Evolutionary conservation across 1,140 invertebrate species (phyloP), one percentile per base, ranked within the genome.

Genomic region (Diabrotica virgifera): DNA sequence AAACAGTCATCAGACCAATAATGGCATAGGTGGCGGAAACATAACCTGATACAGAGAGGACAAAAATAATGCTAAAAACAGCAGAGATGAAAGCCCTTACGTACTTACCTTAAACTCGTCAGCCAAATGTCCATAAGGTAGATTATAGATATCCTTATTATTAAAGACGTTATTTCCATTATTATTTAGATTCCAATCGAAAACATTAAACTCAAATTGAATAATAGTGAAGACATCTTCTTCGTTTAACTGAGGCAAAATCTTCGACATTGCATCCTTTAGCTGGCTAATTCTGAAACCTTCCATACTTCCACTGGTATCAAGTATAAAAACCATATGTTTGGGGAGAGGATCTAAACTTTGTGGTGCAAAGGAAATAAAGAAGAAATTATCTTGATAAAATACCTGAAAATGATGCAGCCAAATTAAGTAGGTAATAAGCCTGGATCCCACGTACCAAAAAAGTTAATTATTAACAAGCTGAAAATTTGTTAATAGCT

Each of bases 311-410:
- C 85, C 86, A 40, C 87, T 89, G 0, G 85, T 83, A 74, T 90
- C 89, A 57, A 90, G 77, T 0, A 90, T 85, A 72, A 91, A 90
- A 5, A 90, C 81, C 5, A 88, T 87, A 66, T 89, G 85, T 72
- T 89, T 89, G 10, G 81, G 82, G 51, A 90, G 76, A 5, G 86
- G 81, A 46, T 82, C 78, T 58, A 89, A 76, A 35, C 81, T 77
- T 6, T 66, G 68, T 3, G 89, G 88, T 3, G 87, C 84, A 71
- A 89, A 88, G 80, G 88, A 90, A 71, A 90, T 88, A 3, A 90
- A 87, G 76, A 90, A 91, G 75, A 90, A 90, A 0, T 89, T 89
- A 70, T 90, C 85, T 66, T 88, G 86, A 6, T 89, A 80, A 85
- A 74, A 59, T 64, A 75, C 35, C 52, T 58, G 12, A 54, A 51